A percentile compares a stretch with the other conserved stretches of the same genome.
Evolutionary conservation across 1,140 invertebrate genomes (phyloP).

Genomic region (Coboldia fuscipes): DNA sequence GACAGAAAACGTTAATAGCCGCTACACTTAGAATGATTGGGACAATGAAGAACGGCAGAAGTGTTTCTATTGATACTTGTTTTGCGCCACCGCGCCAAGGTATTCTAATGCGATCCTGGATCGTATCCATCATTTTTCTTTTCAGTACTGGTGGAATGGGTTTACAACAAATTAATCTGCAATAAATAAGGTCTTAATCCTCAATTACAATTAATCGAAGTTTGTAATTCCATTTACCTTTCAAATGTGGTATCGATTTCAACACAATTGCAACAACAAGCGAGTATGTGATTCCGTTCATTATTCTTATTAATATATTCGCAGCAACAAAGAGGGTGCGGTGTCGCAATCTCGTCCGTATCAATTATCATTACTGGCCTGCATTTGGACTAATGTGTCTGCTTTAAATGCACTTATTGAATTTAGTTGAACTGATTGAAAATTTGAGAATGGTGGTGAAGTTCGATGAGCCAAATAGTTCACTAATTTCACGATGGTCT

Average conservation of each 20-base stretch:
- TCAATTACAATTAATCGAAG: background rate
- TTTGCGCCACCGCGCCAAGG: constrained; percentile 32
- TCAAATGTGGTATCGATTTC: constrained; percentile 27
- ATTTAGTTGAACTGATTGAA: too few species aligned
- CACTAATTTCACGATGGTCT: too few species aligned
- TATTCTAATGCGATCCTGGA: constrained; percentile 28
- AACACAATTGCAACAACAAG: constrained; percentile 31
- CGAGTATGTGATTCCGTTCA: constrained; percentile 27
- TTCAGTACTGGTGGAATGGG: constrained; percentile 9
- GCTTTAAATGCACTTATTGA: too few species aligned
- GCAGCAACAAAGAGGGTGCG: constrained; percentile 27
- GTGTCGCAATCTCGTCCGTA: too few species aligned
- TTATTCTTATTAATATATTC: constrained; percentile 27
- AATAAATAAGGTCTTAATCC: background rate
- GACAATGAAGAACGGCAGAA: constrained; percentile 20
- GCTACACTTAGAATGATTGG: constrained; percentile 21
- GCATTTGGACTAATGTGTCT: too few species aligned
- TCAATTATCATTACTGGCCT: too few species aligned
- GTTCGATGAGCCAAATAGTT: too few species aligned
- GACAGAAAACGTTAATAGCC: constrained; percentile 20
- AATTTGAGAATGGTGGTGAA: too few species aligned
- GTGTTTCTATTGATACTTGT: constrained; percentile 16
- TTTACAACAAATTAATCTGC: constrained; percentile 11
- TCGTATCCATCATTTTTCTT: constrained; percentile 18
- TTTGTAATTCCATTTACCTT: constrained; percentile 12